Conservation (phyloP, 1,140 invertebrate species). For the Dysdera silvatica region DNA sequence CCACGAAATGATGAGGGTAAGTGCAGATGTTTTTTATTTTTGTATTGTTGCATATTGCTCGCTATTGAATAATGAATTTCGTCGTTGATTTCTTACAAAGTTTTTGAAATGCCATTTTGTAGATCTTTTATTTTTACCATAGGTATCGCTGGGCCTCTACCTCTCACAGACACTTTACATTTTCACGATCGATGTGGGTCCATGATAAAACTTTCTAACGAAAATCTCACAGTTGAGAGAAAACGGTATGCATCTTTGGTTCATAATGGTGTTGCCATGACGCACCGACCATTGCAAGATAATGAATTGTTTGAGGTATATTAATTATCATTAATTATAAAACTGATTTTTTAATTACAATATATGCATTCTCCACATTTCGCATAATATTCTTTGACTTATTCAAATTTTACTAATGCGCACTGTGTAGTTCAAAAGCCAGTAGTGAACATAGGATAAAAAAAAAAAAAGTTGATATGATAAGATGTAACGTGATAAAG, state of each 20-base stretch:
- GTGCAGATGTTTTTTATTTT: conserved; percentile 15
- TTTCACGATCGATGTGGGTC: conserved; percentile 83
- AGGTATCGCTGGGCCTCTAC: conserved; percentile 7
- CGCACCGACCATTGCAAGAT: conserved; percentile 71
- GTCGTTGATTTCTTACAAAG: not conserved
- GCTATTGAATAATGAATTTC: not conserved
- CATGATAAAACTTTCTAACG: conserved; percentile 76
- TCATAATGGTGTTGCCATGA: conserved; percentile 88
- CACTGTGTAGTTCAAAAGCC: not conserved
- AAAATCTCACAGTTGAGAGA: conserved; percentile 73
- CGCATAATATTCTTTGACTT: too few species aligned
- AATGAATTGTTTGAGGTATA: conserved; percentile 85
- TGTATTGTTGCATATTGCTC: not conserved
- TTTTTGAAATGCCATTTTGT: not conserved
- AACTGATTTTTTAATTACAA: too few species aligned
- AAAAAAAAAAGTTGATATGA: too few species aligned
- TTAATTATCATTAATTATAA: not conserved
- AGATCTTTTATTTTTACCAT: not conserved
- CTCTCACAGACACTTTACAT: conserved; percentile 51
- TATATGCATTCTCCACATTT: too few species aligned
- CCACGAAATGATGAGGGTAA: conserved; percentile 27
- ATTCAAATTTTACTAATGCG: too few species aligned
- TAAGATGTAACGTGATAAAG: too few species aligned
- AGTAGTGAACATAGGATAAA: not conserved
- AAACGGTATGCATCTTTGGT: conserved; percentile 84